Base-by-base conservation (phyloP, 1,140 invertebrate genomes). In the Listronotus bonariensis region DNA sequence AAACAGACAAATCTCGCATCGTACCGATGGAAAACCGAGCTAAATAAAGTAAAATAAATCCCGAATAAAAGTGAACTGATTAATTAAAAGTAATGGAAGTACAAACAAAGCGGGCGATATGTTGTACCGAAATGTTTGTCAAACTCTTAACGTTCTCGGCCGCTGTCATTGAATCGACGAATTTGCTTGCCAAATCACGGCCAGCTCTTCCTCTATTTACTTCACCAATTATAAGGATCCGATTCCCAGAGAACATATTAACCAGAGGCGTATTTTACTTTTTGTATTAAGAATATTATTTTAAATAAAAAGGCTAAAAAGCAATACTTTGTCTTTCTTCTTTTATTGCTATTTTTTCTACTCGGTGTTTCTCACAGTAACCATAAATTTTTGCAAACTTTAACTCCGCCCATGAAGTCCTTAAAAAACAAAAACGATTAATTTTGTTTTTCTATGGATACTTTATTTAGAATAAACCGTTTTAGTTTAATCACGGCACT, bases 61-160 rank as follows among this genome's bases (percentile, higher is more conserved):
- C 1, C 1, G 14, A 11, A n/a, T 18, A 45, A 45, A 45, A 45
- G 42, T 17, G 17, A 12, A 17, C 42, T 15, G 42, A 45, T 45
- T 45, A 45, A 45, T 45, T 45, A 45, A 45, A 11, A 18, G 42
- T 45, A 45, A 45, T 45, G 42, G 42, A 18, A 15, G 12, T 14
- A n/a, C 14, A 45, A 45, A 45, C 17, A 45, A 36, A 3, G 42
- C 8, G 7, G 14, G 14, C 17, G 3, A 45, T 45, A 45, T 45
- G 42, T 45, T 45, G 42, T 45, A 1, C 17, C 4, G 9, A 9
- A 45, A 45, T 45, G 42, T 45, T 45, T 45, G 17, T n/a, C 14
- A 14, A 45, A 18, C 42, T 7, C 42, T 45, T 45, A 15, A 45
- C 8, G 42, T 45, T 14, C 14, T 12, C 14, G 42, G 14, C 17